Evolutionary conservation across 2,888 invertebrate species (phyloP).

Genomic region (Tipula lateralis): DNA sequence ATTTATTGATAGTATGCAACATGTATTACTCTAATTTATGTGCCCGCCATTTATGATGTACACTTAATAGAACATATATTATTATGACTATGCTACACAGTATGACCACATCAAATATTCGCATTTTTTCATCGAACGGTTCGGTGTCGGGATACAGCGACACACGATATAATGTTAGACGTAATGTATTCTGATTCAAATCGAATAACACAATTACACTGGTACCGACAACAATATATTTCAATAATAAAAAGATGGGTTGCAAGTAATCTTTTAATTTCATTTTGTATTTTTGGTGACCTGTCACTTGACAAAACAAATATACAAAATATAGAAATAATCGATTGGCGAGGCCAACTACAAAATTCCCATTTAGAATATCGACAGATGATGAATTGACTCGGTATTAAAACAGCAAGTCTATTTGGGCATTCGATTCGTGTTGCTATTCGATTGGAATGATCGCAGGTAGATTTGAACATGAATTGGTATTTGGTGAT

Average conservation of each 20-base stretch:
- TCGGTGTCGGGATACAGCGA: neutral
- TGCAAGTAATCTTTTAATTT: constrained; percentile 11
- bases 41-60: neutral
- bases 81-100: neutral
- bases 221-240: neutral
- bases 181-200: neutral
- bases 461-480: too few species aligned
- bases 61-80: neutral
- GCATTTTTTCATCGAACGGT: neutral
- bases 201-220: neutral
- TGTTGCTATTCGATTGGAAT: too few species aligned
- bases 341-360: neutral
- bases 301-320: neutral
- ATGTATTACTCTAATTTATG: neutral
- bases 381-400: neutral
- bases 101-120: neutral
- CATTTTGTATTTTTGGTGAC: neutral
- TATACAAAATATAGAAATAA: neutral
- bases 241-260: neutral
- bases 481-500: too few species aligned
- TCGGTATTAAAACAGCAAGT: neutral
- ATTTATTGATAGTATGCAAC: neutral
- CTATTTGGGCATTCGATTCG: too few species aligned
- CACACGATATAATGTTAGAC: neutral
- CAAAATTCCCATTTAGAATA: neutral